A percentile compares a stretch with the other conserved stretches of the same genome.
Conservation (phyloP, 2,797 vertebrate genomes). For the Rhincodon typus region DNA sequence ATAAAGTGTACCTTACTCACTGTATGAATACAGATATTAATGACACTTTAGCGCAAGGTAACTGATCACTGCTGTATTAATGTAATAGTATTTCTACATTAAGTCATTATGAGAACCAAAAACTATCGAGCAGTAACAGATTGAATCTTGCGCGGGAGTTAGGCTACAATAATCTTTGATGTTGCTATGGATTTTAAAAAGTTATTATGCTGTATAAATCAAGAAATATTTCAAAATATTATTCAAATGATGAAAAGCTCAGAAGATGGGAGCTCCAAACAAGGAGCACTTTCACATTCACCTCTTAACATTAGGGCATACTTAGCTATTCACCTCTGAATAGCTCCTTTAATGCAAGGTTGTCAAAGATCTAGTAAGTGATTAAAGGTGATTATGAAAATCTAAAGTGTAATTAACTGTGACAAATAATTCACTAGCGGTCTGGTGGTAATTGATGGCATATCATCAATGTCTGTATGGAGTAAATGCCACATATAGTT, state of each 20-base stretch:
- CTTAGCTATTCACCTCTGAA: slow-evolving; percentile 20
- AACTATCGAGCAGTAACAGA: slow-evolving; percentile 11
- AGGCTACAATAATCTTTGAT: not conserved
- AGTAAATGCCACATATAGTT: slow-evolving; percentile 11
- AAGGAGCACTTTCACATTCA: slow-evolving; percentile 8
- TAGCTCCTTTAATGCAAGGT: slow-evolving; percentile 3
- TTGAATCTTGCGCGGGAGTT: not conserved
- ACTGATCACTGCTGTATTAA: slow-evolving; percentile 15
- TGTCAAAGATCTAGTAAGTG: slow-evolving; percentile 25
- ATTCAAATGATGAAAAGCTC: not conserved
- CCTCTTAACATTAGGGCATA: slow-evolving; percentile 15
- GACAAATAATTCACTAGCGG: slow-evolving; percentile 22
- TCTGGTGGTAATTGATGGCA: slow-evolving; percentile 29
- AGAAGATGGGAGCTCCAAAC: too few species aligned
- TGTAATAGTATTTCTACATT: not conserved
- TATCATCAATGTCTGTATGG: slow-evolving; percentile 28
- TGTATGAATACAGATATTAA: slow-evolving; percentile 30
- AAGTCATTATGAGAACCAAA: slow-evolving; percentile 23
- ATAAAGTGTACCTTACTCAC: slow-evolving; percentile 2
- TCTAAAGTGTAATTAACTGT: slow-evolving; percentile 37
- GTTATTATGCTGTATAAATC: not conserved
- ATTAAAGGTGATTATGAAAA: slow-evolving; percentile 36
- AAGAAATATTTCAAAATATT: not conserved
- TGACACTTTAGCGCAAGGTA: slow-evolving; percentile 16
- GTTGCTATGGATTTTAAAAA: not conserved